These are phyloP conservation scores for Protomyctophum bolini DNA, from an alignment of 2,113 vertebrate genomes.

Conservation along the genomic window DNA sequence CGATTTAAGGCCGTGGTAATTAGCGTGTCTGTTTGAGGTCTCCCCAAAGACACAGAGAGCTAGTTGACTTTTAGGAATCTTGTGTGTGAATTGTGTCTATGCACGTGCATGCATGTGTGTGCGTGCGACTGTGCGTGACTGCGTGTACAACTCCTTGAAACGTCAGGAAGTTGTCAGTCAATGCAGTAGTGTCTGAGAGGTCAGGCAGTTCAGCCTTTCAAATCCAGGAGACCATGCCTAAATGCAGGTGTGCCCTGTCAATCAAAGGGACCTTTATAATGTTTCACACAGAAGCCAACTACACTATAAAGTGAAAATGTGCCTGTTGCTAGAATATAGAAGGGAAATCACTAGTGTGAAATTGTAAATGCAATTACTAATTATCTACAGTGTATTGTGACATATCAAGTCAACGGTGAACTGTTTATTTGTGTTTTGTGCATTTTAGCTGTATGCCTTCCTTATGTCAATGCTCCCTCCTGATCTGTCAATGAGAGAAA, in stretches of 20 bases:
- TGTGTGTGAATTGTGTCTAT: constrained; percentile 16
- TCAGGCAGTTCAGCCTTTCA: neutral
- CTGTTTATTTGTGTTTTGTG: too few species aligned
- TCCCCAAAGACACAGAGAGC: constrained; percentile 11
- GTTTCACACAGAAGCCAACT: neutral
- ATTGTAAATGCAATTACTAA: too few species aligned
- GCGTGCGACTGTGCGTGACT: neutral
- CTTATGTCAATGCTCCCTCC: too few species aligned
- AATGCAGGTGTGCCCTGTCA: neutral
- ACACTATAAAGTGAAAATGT: neutral
- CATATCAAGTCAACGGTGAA: too few species aligned
- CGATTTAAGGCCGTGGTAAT: constrained; percentile 20
- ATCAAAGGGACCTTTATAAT: neutral
- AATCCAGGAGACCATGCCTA: neutral
- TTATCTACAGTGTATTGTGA: too few species aligned
- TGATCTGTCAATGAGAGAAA: too few species aligned
- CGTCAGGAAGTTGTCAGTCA: constrained; percentile 14
- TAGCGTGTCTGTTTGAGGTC: constrained; percentile 27
- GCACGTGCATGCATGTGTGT: neutral
- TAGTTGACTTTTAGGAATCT: neutral
- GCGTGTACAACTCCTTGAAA: neutral
- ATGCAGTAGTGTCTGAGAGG: too few species aligned
- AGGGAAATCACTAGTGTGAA: too few species aligned
- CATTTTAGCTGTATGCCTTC: too few species aligned
- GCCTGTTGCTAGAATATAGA: too few species aligned